Percentiles rank a stretch among this genome's conserved stretches.
phyloP scores from a whole-genome alignment of 1,140 invertebrate genomes.

The Sipha flava region DNA sequence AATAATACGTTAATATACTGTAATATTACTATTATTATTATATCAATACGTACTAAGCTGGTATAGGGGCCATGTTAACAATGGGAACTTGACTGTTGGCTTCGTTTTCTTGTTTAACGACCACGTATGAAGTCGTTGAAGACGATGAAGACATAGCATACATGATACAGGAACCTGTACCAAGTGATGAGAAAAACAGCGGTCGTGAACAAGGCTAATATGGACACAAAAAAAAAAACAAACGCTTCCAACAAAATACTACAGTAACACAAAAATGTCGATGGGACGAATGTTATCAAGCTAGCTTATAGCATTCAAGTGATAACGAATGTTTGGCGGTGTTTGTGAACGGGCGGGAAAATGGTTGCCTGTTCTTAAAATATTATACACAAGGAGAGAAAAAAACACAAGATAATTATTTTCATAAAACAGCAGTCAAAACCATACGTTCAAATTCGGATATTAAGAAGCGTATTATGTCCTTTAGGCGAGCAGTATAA shows the following conservation, averaged over 20 bases:
- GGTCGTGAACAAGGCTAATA: not conserved
- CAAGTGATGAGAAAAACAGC: not conserved
- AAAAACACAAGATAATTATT: not conserved
- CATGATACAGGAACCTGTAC: not conserved
- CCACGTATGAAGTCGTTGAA: constrained; percentile 4
- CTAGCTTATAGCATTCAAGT: constrained; percentile 18
- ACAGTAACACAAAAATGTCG: constrained; percentile 19
- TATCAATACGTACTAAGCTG: constrained; percentile 4
- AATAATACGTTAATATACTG: too few relatives aligned
- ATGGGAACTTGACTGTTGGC: not conserved
- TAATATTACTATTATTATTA: not conserved
- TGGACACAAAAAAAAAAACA: not conserved
- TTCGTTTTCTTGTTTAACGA: constrained; percentile 14
- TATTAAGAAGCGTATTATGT: not conserved
- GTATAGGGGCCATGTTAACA: constrained; percentile 20
- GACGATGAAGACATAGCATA: constrained; percentile 22
- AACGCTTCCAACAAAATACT: not conserved
- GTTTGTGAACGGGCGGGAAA: constrained; percentile 22
- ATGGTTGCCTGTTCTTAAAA: not conserved
- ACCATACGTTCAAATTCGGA: too few relatives aligned
- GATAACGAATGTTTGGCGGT: constrained; percentile 29
- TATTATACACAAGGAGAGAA: not conserved
- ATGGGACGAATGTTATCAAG: constrained; percentile 18
- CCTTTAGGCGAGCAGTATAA: not conserved
- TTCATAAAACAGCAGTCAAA: too few relatives aligned